These are phyloP conservation scores for Heteropelma amictum DNA, from an alignment of 2,888 invertebrate genomes.

Conservation along the genomic window DNA sequence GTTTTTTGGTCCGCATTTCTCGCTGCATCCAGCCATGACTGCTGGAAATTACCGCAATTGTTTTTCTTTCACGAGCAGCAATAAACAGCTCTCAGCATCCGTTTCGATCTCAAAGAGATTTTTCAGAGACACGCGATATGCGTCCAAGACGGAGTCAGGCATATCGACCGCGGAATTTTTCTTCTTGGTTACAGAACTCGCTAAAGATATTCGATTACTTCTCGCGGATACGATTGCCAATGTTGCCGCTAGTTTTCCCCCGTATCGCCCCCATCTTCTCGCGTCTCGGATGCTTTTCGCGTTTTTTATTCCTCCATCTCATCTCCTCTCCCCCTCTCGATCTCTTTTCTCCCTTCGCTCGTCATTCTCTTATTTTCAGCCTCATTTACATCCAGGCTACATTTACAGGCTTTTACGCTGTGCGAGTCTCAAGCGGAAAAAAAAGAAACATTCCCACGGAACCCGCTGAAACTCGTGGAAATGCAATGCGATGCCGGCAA, in stretches of 20 bases:
- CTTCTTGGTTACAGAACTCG: conserved; percentile 50
- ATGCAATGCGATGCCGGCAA: conserved; percentile 17
- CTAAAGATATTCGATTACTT: conserved; percentile 64
- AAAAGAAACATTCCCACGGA: conserved; percentile 15
- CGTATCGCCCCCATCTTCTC: too few species aligned
- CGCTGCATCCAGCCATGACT: too few species aligned
- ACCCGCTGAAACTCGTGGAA: conserved; percentile 10
- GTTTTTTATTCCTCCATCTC: neutral
- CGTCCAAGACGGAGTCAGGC: conserved; percentile 41
- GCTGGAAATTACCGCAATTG: too few species aligned
- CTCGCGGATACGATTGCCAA: conserved; percentile 62
- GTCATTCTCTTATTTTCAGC: conserved; percentile 24
- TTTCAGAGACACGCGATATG: conserved; percentile 62
- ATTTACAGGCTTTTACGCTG: neutral
- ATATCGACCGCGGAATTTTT: conserved; percentile 65
- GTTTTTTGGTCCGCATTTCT: too few species aligned
- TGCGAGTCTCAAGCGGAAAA: neutral
- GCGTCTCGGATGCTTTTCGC: conserved; percentile 1
- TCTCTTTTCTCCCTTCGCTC: neutral
- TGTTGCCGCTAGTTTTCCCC: conserved; percentile 15
- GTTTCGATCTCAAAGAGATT: conserved; percentile 35
- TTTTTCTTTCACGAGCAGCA: neutral
- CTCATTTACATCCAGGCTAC: conserved; percentile 37
- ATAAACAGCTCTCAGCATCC: neutral
- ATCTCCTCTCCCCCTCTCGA: neutral